Conservation (phyloP, 2,888 invertebrate species). For the Norana najaformis region DNA sequence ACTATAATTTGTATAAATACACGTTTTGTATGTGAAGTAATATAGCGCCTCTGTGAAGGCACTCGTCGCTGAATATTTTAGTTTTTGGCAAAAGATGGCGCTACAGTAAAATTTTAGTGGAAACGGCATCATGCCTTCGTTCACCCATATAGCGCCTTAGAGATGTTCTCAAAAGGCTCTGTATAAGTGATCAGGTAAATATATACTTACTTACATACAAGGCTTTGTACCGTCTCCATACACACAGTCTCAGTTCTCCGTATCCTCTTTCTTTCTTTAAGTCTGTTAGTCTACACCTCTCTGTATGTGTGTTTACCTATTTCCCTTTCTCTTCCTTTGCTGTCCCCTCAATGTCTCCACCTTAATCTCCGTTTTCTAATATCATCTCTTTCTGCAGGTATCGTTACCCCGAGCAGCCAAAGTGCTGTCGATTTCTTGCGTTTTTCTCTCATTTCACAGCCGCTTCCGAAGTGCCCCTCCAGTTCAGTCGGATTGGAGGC, state of each 20-base stretch:
- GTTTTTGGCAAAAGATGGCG: background rate
- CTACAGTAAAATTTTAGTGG: background rate
- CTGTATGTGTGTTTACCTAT: background rate
- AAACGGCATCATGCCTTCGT: too few relatives aligned
- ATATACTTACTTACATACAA: slow-evolving; percentile 23
- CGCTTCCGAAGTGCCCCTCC: background rate
- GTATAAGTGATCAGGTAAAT: background rate
- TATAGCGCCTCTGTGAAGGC: background rate
- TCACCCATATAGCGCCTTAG: too few relatives aligned
- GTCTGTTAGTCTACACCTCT: background rate
- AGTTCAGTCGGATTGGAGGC: background rate
- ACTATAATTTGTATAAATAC: background rate
- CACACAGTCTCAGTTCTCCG: too few relatives aligned
- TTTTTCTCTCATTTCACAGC: background rate
- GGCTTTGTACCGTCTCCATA: too few relatives aligned
- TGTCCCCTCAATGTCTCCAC: background rate
- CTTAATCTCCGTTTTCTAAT: background rate
- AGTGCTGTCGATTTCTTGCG: background rate
- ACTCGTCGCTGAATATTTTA: background rate
- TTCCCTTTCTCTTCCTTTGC: background rate
- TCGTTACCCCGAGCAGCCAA: background rate
- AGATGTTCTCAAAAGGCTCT: too few relatives aligned
- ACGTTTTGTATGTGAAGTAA: background rate
- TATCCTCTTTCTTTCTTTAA: background rate
- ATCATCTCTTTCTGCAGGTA: background rate